A percentile compares a stretch with the other conserved stretches of the same genome.
Evolutionary conservation across 2,888 invertebrate genomes (phyloP).

Genomic region (Apamea anceps): DNA sequence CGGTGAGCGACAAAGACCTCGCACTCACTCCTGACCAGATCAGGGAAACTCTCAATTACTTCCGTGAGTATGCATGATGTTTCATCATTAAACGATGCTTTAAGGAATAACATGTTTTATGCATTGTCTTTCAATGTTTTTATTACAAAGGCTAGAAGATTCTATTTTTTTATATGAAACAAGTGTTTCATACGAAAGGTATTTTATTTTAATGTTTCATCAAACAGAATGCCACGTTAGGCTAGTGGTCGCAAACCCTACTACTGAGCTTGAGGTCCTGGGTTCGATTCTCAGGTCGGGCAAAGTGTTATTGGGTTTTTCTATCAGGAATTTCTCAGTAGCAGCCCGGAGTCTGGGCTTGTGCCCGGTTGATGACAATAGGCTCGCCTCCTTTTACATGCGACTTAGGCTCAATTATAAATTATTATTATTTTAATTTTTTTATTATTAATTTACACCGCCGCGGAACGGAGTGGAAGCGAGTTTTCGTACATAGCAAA

Average conservation of each 20-base stretch:
- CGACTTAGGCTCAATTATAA: background rate
- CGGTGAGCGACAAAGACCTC: conserved; percentile 93
- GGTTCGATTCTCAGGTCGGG: background rate
- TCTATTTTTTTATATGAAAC: background rate
- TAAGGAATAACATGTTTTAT: background rate
- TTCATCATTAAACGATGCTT: background rate
- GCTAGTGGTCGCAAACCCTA: background rate
- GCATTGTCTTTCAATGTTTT: conserved; percentile 35
- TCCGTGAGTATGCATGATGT: conserved; percentile 93
- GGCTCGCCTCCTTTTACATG: background rate
- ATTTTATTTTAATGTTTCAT: conserved; percentile 2
- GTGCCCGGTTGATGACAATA: background rate
- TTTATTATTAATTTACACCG: too few species aligned
- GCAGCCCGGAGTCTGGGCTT: too few species aligned
- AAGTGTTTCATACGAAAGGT: background rate
- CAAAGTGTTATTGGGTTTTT: background rate
- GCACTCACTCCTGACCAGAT: conserved; percentile 98
- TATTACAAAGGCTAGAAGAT: conserved; percentile 1
- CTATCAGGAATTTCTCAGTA: background rate
- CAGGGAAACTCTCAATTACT: conserved; percentile 98
- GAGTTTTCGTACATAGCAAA: too few species aligned
- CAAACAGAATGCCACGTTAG: background rate
- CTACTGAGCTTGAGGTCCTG: too few species aligned
- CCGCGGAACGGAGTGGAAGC: too few species aligned
- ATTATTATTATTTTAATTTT: too few species aligned